Evolutionary conservation across 2,113 vertebrate genomes (phyloP), one percentile per base, ranked within the genome.

Genomic region (Carollia perspicillata): DNA sequence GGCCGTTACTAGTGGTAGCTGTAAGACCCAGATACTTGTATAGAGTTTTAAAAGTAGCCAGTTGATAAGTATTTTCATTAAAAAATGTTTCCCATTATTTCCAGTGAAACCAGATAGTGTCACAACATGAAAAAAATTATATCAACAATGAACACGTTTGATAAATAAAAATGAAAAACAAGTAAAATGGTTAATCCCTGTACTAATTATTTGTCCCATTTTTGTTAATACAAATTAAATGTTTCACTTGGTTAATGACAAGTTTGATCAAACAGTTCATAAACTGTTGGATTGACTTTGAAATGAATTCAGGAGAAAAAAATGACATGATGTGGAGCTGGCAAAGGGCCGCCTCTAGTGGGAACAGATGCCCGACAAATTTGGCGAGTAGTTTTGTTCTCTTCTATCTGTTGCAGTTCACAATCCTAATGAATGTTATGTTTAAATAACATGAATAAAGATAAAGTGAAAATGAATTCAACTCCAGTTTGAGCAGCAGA

Each of bases 381-480:
- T 99, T 98, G 98, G 98, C 98, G 98, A 98, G 98, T 98, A 98
- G 98, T 99, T 99, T 99, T 99, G 98, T 99, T 98, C 98, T 98
- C 98, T 98, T 98, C 98, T 99, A 98, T 99, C 98, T 99, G 98
- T 99, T 99, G 98, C 98, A 98, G 98, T 98, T 99, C 98, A 98
- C 98, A 99, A 98, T 99, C 98, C 98, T 99, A 99, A 99, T 99
- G 98, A 99, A 99, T 98, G 98, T 99, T 99, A 99, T 99, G 98
- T 99, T 99, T 99, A 99, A 99, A 99, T 98, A 98, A 98, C 98
- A 99, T 99, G 99, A 99, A 99, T 99, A 99, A 99, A 99, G 99
- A 99, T 99, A 98, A 98, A 99, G 98, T 98, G 98, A 98, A 98
- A 99, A 99, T 99, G 98, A 99, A 99, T 99, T 99, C 99, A 99